Evolutionary conservation across 2,113 vertebrate genomes (phyloP).

Genomic region (Larimichthys crocea): DNA sequence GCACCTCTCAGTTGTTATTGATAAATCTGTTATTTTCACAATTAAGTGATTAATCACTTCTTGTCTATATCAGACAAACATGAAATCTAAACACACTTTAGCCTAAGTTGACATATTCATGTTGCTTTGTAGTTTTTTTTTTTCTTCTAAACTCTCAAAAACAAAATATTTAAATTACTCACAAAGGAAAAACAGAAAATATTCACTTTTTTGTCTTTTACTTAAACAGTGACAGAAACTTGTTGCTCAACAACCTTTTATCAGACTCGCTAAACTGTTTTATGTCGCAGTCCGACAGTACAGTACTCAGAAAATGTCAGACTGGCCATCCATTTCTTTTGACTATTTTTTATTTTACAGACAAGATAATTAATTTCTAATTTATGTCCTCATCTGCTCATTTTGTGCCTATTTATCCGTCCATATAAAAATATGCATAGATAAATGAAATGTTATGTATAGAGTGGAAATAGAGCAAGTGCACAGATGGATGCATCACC

Average conservation of each 20-base stretch:
- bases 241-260: background rate
- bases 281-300: background rate
- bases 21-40: background rate
- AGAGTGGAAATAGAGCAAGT: background rate
- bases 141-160: background rate
- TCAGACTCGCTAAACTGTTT: background rate
- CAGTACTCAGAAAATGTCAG: too few species aligned
- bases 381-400: background rate
- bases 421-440: background rate
- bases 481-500: slow-evolving; percentile 49
- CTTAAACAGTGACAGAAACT: background rate
- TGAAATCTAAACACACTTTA: background rate
- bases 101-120: background rate
- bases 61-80: background rate
- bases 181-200: too few species aligned
- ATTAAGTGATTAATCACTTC: background rate
- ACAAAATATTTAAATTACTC: background rate
- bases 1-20: background rate
- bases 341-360: background rate
- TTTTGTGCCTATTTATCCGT: background rate
- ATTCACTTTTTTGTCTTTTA: background rate
- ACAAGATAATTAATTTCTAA: background rate
- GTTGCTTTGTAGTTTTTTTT: background rate
- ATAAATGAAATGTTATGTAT: background rate
- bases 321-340: too few species aligned